Evolutionary conservation across 2,113 vertebrate genomes (phyloP).

Genomic region (Syngnathoides biaculeatus): DNA sequence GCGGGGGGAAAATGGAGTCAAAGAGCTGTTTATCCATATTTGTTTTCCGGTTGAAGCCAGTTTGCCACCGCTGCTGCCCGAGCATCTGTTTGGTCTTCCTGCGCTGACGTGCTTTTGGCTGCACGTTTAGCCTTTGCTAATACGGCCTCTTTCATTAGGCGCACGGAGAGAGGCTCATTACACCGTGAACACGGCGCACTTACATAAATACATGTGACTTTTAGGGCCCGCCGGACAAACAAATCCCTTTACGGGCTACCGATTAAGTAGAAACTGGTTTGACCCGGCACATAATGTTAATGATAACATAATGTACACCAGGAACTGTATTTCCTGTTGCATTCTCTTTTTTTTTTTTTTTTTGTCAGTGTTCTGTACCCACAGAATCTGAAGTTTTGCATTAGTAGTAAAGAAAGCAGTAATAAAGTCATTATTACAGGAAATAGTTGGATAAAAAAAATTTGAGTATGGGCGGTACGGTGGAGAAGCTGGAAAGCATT

Average conservation of each 20-base stretch:
- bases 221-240: constrained; percentile 42
- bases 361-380: too few relatives aligned
- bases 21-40: constrained; percentile 55
- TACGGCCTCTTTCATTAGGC: constrained; percentile 67
- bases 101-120: constrained; percentile 57
- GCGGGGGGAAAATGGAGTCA: constrained; percentile 56
- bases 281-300: constrained; percentile 14
- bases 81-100: constrained; percentile 69
- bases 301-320: too few relatives aligned
- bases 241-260: constrained; percentile 41
- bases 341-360: too few relatives aligned
- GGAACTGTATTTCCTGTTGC: too few relatives aligned
- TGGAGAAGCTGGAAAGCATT: too few relatives aligned
- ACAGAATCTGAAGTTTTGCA: too few relatives aligned
- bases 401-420: too few relatives aligned
- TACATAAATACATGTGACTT: constrained; percentile 68
- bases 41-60: constrained; percentile 30
- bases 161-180: constrained; percentile 68
- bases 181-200: constrained; percentile 62
- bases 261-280: constrained; percentile 19
- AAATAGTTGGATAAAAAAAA: too few relatives aligned
- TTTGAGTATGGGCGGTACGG: too few relatives aligned
- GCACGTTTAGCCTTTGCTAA: constrained; percentile 68
- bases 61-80: constrained; percentile 38
- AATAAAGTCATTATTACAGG: too few relatives aligned